Evolutionary conservation across 2,888 invertebrate species (phyloP), one percentile per base, ranked within the genome.

Genomic region (Dasypogon diadema): DNA sequence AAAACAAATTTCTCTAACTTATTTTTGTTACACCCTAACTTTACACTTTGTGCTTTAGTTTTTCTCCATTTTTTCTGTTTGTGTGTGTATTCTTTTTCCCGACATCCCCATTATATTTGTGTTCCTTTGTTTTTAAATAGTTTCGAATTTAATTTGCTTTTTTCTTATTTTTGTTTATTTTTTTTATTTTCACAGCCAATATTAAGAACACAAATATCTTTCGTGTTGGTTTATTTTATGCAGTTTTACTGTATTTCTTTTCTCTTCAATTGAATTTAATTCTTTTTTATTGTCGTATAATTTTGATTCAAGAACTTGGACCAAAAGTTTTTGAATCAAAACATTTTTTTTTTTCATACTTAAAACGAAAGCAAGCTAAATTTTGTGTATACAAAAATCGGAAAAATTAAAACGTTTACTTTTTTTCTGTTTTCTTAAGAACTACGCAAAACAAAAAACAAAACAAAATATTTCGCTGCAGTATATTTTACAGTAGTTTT

Each of bases 161-260:
- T 16, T 60, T 65, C 48, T 30, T 30, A 30, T 30, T 30, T 30
- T 30, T 21, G 37, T 63, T 63, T 60, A 58, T 30, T 22, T 58
- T 42, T 63, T 42, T 63, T 51, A 51, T 22, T 65, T 65, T 65
- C 65, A 65, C 65, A 65, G 65, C 65, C 65, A 65, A 65, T 65
- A 46, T 48, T 65, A 46, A 65, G 65, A 65, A 65, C 65, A 65
- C 65, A 65, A 65, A 65, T 65, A 65, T 48, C 48, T 42, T 65
- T 65, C 22, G 16, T 21, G 51, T 0, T 60, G 2, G 8, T 60
- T 60, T 42, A 60, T 60, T 60, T 60, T 26, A 16, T 60, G 8
- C 3, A 2, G 18, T 60, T 60, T n/a, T 12, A 12, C 3, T 42
- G 12, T 42, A 42, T 8, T 42, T 42, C 42, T 8, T 42, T 12